These are phyloP conservation scores for Phoxinus dragarum DNA, from an alignment of 2,797 vertebrate genomes.

Conservation along the genomic window DNA sequence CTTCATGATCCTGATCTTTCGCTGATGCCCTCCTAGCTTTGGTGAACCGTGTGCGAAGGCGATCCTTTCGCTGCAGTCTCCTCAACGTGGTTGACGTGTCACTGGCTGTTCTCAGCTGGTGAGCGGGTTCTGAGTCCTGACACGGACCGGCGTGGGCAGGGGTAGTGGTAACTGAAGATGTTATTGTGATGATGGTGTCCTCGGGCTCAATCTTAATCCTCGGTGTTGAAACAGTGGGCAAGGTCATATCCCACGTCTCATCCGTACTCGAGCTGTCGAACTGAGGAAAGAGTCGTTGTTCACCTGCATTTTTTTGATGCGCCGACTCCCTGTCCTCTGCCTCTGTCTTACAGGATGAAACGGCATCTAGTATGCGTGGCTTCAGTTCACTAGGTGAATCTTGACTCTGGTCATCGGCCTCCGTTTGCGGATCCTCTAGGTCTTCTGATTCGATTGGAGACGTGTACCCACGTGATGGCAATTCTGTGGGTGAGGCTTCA, in stretches of 20 bases:
- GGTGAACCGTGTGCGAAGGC: background rate
- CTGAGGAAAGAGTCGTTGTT: constrained; percentile 6
- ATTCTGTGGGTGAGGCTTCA: constrained; percentile 42
- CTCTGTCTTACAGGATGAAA: constrained; percentile 50
- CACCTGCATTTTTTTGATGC: constrained; percentile 29
- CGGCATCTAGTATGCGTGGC: constrained; percentile 46
- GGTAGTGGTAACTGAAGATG: constrained; percentile 48
- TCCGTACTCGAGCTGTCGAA: background rate
- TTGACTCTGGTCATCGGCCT: constrained; percentile 5
- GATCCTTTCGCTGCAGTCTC: background rate
- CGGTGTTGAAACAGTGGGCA: constrained; percentile 25
- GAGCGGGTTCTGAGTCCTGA: constrained; percentile 26
- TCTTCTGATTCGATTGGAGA: constrained; percentile 20
- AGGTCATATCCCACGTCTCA: constrained; percentile 19
- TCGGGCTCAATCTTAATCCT: constrained; percentile 71
- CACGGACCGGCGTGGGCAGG: constrained; percentile 36
- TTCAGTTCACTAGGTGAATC: constrained; percentile 34
- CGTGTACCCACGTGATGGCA: constrained; percentile 49
- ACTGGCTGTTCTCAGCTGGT: constrained; percentile 18
- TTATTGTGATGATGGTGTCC: constrained; percentile 64
- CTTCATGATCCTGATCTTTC: constrained; percentile 50
- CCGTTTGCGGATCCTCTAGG: constrained; percentile 52
- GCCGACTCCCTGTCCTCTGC: constrained; percentile 14
- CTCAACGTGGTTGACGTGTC: background rate
- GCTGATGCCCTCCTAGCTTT: background rate